Base-by-base conservation (phyloP, 1,140 invertebrate genomes). In the Melanaphis sacchari region DNA sequence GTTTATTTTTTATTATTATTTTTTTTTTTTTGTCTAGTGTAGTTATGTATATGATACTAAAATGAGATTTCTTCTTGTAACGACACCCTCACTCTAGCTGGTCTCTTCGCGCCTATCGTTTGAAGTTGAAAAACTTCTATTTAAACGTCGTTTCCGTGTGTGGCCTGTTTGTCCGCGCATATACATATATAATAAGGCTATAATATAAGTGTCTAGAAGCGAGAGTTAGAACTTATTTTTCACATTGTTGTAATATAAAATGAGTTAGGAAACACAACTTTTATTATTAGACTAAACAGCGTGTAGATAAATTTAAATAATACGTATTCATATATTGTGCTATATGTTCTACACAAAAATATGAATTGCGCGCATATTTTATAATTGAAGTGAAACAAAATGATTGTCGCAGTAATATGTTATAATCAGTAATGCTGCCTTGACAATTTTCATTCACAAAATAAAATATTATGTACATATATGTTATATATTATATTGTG, bases 1-100 rank as follows among this genome's bases (percentile, higher is more conserved):
- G 15, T 87, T 87, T 46, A 31, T 41, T 87, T 87, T n/a, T 87
- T 87, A 43, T 43, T 46, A 46, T 87, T 87, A 43, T 43, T 46
- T 36, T 87, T 87, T 87, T 21, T 46, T 87, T 84, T 84, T 87
- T 87, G 43, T 87, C 85, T 87, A 46, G 85, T 87, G 18, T 43
- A 66, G 7, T 15, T 66, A 66, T 76, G 31, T 76, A 76, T 76
- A 76, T 76, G 59, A 31, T 46, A 36, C n/a, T 46, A 46, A 87
- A 87, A 87, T 87, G 46, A 87, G 41, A 87, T 87, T 87, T 87
- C 24, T 82, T 41, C 82, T 31, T 85, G 41, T 85, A 85, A 85
- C 9, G 18, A 43, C 84, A 46, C 9, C 15, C 41, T 85, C 41
- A 31, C 24, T 85, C 41, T 26, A 11, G 11, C 85, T 24, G 22